Evolutionary conservation across 2,888 invertebrate genomes (phyloP).

Genomic region (Campoletis raptor): DNA sequence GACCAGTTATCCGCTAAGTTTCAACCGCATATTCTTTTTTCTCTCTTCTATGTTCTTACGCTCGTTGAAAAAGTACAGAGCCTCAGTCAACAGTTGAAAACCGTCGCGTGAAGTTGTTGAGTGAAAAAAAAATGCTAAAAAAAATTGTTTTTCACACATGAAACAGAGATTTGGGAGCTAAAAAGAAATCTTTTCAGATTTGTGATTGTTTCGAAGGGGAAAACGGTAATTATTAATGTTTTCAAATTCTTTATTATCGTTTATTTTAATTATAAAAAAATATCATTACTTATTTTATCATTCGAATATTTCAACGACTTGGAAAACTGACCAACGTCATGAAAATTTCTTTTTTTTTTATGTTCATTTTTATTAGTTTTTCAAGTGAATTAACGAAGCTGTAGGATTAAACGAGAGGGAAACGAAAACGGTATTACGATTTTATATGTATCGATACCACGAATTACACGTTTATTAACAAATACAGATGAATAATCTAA

Average conservation of each 20-base stretch:
- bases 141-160: background rate
- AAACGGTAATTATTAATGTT: background rate
- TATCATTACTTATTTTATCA: background rate
- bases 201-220: background rate
- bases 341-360: background rate
- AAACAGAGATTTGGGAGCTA: too few species aligned
- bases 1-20: background rate
- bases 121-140: background rate
- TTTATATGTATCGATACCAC: constrained; percentile 58
- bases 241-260: background rate
- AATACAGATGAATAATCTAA: constrained; percentile 60
- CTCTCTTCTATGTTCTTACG: background rate
- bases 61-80: background rate
- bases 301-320: background rate
- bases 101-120: background rate
- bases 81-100: constrained; percentile 12
- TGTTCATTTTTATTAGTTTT: background rate
- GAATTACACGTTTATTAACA: constrained; percentile 65
- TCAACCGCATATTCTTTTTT: background rate
- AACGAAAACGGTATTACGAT: constrained; percentile 35
- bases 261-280: constrained; percentile 6
- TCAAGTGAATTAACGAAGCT: background rate
- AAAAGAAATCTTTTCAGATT: background rate
- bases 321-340: background rate
- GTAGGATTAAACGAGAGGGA: constrained; percentile 3